Conservation (phyloP, 1,140 invertebrate genomes). For the Drosophila fuyamai region DNA sequence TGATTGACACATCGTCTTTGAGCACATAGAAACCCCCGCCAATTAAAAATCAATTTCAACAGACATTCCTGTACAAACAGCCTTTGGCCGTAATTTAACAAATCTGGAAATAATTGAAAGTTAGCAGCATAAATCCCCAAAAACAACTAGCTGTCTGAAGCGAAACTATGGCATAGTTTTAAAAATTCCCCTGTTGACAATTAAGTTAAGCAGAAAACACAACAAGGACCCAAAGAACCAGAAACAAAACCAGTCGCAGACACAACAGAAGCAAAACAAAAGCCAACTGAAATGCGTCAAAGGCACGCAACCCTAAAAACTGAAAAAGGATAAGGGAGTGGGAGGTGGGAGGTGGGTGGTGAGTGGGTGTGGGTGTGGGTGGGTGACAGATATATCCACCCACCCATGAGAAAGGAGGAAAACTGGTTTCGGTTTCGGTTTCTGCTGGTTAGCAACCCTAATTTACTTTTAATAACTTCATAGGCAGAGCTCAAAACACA, state of each 20-base stretch:
- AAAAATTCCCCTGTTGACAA: constrained; percentile 82
- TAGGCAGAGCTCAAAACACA: constrained; percentile 48
- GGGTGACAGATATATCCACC: constrained; percentile 12
- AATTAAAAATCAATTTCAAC: constrained; percentile 72
- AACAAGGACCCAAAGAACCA: constrained; percentile 26
- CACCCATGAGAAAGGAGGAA: constrained; percentile 30
- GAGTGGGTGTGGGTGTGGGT: constrained; percentile 4
- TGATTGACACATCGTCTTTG: constrained; percentile 57
- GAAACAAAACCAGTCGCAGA: constrained; percentile 39
- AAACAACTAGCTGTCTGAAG: constrained; percentile 7
- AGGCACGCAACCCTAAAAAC: constrained; percentile 71
- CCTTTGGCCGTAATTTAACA: constrained; percentile 62
- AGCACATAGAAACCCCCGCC: constrained; percentile 2
- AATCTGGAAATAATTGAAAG: constrained; percentile 82
- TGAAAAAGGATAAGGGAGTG: constrained; percentile 20
- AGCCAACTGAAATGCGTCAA: constrained; percentile 61
- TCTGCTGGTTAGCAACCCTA: constrained; percentile 75
- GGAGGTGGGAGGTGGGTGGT: background rate
- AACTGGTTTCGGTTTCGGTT: constrained; percentile 69
- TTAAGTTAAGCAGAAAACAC: constrained; percentile 75
- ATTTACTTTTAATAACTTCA: constrained; percentile 84
- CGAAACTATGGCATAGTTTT: constrained; percentile 68
- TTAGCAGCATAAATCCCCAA: constrained; percentile 69
- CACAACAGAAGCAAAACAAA: constrained; percentile 44
- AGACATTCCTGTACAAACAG: constrained; percentile 9